phyloP scores from a whole-genome alignment of 2,113 vertebrate genomes.

The Atractosteus spatula region DNA sequence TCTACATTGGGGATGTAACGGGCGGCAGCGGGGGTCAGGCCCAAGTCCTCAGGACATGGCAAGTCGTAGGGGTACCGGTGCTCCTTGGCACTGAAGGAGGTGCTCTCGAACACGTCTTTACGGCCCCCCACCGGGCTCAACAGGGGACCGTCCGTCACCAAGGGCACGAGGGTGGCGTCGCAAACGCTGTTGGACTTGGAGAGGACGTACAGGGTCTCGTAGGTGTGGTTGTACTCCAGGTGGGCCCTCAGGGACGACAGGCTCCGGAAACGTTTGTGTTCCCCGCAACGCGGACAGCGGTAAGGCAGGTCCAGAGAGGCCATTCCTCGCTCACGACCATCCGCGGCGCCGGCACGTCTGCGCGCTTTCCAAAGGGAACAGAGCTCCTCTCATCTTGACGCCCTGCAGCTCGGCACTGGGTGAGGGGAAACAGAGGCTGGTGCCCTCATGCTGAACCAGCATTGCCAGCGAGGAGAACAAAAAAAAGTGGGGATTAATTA shows the following conservation, averaged over 20 bases:
- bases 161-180: constrained; percentile 84
- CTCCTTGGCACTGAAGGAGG: constrained; percentile 86
- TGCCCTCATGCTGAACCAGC: not conserved
- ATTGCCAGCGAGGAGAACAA: not conserved
- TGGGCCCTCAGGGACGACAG: constrained; percentile 93
- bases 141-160: constrained; percentile 78
- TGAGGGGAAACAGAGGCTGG: not conserved
- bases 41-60: constrained; percentile 68
- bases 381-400: constrained; percentile 54
- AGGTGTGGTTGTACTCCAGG: constrained; percentile 98
- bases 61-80: constrained; percentile 70
- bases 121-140: constrained; percentile 67
- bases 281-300: constrained; percentile 95
- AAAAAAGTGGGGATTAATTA: not conserved
- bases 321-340: constrained; percentile 77
- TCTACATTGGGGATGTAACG: constrained; percentile 92
- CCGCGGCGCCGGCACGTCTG: constrained; percentile 42
- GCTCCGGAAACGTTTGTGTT: constrained; percentile 98
- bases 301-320: constrained; percentile 97
- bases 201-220: constrained; percentile 96
- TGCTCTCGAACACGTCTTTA: constrained; percentile 84
- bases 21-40: constrained; percentile 66
- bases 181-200: constrained; percentile 97
- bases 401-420: not conserved
- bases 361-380: constrained; percentile 39